These are phyloP conservation scores for Noctua pronuba DNA, from an alignment of 2,888 invertebrate genomes.

Conservation along the genomic window DNA sequence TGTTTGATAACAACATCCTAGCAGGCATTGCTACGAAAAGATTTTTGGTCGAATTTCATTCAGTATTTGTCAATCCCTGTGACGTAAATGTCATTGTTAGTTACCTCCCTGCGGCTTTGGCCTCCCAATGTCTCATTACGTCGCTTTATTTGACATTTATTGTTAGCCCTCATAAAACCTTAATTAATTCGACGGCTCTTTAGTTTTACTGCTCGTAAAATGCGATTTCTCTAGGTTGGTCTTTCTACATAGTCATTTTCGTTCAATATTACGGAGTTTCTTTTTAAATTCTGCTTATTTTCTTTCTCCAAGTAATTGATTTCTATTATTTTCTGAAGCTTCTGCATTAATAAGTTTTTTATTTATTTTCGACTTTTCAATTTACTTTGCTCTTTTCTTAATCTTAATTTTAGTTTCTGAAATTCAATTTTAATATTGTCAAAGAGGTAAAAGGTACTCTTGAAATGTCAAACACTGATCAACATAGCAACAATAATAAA, in stretches of 20 bases:
- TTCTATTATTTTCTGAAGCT: conserved; percentile 14
- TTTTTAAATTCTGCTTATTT: conserved; percentile 29
- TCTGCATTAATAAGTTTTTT: background rate
- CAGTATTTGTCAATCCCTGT: background rate
- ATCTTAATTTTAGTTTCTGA: background rate
- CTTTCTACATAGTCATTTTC: conserved; percentile 34
- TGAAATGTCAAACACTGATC: conserved; percentile 15
- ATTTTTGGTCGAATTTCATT: background rate
- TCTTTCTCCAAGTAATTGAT: conserved; percentile 1
- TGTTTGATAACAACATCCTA: background rate
- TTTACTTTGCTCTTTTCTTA: background rate
- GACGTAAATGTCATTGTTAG: background rate
- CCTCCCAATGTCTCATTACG: conserved; percentile 22
- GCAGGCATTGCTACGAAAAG: background rate
- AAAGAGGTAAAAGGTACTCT: conserved; percentile 1
- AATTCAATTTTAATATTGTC: background rate
- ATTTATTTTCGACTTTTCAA: background rate
- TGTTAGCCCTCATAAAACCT: conserved; percentile 55
- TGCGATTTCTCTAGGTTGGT: conserved; percentile 43
- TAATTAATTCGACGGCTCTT: conserved; percentile 59
- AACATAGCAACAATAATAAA: conserved; percentile 14
- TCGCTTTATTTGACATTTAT: conserved; percentile 56
- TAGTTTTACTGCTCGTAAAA: conserved; percentile 57
- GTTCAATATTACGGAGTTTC: conserved; percentile 19
- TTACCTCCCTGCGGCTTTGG: conserved; percentile 4